Conservation (phyloP, 2,113 vertebrate genomes). For the Odobenus rosmarus region DNA sequence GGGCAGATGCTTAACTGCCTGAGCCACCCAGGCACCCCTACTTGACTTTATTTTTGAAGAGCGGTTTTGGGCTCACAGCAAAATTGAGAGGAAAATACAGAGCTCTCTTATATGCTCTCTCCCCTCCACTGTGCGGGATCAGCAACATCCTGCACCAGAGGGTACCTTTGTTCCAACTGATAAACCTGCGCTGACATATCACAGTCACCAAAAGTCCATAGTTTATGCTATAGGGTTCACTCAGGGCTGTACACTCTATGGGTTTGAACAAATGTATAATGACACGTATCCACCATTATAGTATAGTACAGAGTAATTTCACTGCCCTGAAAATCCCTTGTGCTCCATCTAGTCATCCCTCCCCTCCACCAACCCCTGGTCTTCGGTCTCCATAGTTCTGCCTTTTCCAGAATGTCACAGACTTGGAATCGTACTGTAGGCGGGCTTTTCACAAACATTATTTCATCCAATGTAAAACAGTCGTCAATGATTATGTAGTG, state of each 20-base stretch:
- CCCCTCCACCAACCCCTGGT: neutral
- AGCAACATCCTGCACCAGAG: rapidly evolving
- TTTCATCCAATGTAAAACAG: neutral
- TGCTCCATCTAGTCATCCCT: neutral
- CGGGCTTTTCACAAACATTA: neutral
- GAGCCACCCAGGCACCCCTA: neutral
- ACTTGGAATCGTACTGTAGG: neutral
- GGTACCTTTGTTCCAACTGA: neutral
- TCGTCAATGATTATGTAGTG: too few relatives aligned
- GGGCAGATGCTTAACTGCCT: neutral
- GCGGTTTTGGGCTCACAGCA: neutral
- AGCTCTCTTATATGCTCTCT: neutral
- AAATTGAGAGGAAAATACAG: neutral
- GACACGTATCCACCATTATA: rapidly evolving
- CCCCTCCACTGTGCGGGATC: too few relatives aligned
- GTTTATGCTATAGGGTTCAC: neutral
- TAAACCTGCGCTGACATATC: rapidly evolving
- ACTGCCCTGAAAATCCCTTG: neutral
- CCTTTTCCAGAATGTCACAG: neutral
- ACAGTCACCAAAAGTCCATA: neutral
- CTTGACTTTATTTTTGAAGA: neutral
- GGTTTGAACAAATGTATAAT: neutral
- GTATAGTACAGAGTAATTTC: neutral
- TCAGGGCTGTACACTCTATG: neutral
- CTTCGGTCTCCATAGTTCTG: neutral